Conservation (phyloP, 2,888 invertebrate species). For the Rotaria magnacalcarata region DNA sequence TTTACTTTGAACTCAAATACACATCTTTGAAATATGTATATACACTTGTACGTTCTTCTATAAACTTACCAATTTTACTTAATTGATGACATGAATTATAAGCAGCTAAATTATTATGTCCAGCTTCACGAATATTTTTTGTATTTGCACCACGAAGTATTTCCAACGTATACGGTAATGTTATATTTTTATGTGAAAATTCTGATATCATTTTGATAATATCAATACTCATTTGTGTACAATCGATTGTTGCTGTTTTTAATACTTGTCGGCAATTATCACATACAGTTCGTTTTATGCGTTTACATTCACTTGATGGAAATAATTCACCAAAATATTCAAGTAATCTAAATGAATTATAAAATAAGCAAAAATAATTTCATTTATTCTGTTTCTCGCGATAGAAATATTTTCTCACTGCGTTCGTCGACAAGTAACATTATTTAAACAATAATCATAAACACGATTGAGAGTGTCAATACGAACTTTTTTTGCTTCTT, state of each 20-base stretch:
- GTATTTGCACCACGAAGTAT: conserved; percentile 22
- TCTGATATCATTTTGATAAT: neutral
- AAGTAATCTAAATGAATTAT: conserved; percentile 65
- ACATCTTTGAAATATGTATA: too few relatives aligned
- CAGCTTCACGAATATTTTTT: neutral
- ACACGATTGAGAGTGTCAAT: conserved; percentile 80
- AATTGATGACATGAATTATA: conserved; percentile 6
- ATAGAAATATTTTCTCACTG: conserved; percentile 50
- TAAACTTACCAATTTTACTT: neutral
- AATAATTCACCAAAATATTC: conserved; percentile 78
- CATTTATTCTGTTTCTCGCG: too few relatives aligned
- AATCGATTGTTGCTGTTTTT: neutral
- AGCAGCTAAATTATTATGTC: neutral
- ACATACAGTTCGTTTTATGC: neutral
- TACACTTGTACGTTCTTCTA: too few relatives aligned
- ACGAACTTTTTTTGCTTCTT: conserved; percentile 34
- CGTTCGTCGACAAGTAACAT: conserved; percentile 80
- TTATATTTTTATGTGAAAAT: neutral
- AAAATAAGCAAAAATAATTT: neutral
- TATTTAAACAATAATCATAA: conserved; percentile 86
- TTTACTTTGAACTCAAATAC: too few relatives aligned
- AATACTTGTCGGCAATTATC: conserved; percentile 28
- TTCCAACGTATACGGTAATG: neutral
- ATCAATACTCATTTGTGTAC: conserved; percentile 14
- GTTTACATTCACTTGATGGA: conserved; percentile 19